Base-by-base conservation (phyloP, 2,888 invertebrate genomes). In the Yponomeuta malinellus region DNA sequence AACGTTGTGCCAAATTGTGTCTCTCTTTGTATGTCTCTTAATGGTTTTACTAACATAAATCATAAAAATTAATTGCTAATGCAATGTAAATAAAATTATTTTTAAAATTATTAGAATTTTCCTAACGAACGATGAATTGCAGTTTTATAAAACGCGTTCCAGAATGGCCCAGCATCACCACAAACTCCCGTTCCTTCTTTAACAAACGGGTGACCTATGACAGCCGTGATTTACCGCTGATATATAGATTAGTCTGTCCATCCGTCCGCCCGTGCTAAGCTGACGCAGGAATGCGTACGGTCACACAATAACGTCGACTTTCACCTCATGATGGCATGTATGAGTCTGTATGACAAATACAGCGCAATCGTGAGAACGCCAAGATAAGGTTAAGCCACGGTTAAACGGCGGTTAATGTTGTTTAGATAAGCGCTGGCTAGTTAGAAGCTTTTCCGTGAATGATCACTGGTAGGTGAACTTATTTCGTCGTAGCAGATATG, bases 181-280 rank as follows among this genome's bases (percentile, higher is more conserved):
- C 5, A 12, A 59, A 59, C 52, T 59, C 52, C 52, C 52, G 63
- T 65, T 43, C 43, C 43, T 8, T 43, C 43, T 37, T 37, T 43
- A 71, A 37, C 67, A 43, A 5, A 23, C 74, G 76, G 80, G 82
- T 88, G 88, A 88, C 88, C 89, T 86, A 80, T 86, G 86, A 78
- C 83, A 79, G 79, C 73, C 73, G 76, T 86, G 83, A 87, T 86
- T 83, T 83, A 88, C 81, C 76, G 78, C 76, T 83, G 82, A 87
- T 88, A 83, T 78, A 78, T 78, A 75, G 76, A 76, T 76, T 72
- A 70, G 68, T 67, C 67, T 67, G 73, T 76, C 75, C 73, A 72
- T 76, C 75, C 73, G 76, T 78, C 74, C 73, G 63, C 78, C 75
- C 71, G 75, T 77, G 70, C 76, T 83, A 83, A 85, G 81, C 82